Percentiles rank a stretch among this genome's conserved stretches.
phyloP scores from a whole-genome alignment of 2,888 invertebrate species.

The Rhamnusium bicolor region DNA sequence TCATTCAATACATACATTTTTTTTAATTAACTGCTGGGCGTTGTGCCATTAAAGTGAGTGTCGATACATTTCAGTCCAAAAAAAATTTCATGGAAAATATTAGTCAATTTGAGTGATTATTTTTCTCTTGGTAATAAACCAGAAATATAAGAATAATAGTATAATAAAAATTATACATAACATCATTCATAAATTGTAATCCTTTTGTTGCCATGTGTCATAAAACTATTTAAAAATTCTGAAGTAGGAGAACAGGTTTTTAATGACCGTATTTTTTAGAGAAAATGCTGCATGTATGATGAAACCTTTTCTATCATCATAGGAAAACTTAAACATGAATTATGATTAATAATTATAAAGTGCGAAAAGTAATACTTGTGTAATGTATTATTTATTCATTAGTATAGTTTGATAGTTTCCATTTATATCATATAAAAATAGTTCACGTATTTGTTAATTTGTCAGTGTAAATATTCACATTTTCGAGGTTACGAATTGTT shows the following conservation, averaged over 20 bases:
- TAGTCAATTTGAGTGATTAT: neutral
- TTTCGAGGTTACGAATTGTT: slow-evolving; percentile 19
- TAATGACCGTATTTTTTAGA: neutral
- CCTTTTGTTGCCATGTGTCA: neutral
- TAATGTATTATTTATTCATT: slow-evolving; percentile 20
- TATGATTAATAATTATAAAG: slow-evolving; percentile 26
- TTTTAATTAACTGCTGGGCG: no score
- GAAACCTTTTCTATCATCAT: neutral
- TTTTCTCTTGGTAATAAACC: no score
- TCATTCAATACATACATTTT: no score
- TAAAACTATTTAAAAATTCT: neutral
- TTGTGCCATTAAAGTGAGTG: no score
- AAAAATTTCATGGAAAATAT: neutral
- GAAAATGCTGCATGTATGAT: neutral
- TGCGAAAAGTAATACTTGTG: slow-evolving; percentile 6
- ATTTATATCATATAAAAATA: neutral
- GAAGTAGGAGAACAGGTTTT: neutral
- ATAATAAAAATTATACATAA: neutral
- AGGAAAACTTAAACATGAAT: neutral
- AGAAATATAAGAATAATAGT: no score
- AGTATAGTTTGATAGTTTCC: neutral
- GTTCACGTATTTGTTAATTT: neutral
- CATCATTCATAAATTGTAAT: no score
- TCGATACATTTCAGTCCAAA: no score
- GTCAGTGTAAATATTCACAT: neutral